Percentiles rank a stretch among this genome's conserved stretches.
phyloP scores from a whole-genome alignment of 2,888 invertebrate species.

The Erynnis tages region DNA sequence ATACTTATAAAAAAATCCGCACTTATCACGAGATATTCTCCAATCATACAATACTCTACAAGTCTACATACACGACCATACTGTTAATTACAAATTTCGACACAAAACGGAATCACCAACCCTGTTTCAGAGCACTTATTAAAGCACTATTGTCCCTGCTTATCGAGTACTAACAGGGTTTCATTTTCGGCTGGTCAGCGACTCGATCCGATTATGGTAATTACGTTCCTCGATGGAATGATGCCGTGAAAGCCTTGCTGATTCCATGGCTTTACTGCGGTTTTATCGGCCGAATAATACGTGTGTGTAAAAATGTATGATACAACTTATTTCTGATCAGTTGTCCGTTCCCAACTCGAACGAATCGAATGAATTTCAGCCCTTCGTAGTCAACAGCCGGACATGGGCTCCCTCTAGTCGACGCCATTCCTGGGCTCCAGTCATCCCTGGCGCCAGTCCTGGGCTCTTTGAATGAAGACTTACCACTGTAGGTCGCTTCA shows the following conservation, averaged over 20 bases:
- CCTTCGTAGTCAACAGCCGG: no score
- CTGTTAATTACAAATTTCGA: not conserved
- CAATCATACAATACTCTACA: no score
- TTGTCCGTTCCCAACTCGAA: not conserved
- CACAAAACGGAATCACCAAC: not conserved
- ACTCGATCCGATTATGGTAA: slow-evolving; percentile 37
- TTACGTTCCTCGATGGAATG: slow-evolving; percentile 28
- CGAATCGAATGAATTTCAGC: no score
- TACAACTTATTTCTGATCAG: not conserved
- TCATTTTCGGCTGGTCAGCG: slow-evolving; percentile 18
- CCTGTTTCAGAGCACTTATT: slow-evolving; percentile 5
- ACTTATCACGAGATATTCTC: no score
- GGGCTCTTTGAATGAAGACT: no score
- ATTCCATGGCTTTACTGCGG: slow-evolving; percentile 10
- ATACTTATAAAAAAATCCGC: no score
- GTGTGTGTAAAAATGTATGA: not conserved
- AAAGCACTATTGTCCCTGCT: slow-evolving; percentile 20
- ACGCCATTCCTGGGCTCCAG: no score
- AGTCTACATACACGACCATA: not conserved
- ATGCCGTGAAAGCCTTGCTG: slow-evolving; percentile 16
- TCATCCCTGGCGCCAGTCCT: no score
- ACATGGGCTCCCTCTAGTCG: no score
- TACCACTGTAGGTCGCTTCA: no score
- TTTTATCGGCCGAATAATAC: not conserved
- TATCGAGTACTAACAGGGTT: slow-evolving; percentile 20